These are phyloP conservation scores for Phalanger gymnotis DNA, from an alignment of 2,797 vertebrate species.

Conservation along the genomic window DNA sequence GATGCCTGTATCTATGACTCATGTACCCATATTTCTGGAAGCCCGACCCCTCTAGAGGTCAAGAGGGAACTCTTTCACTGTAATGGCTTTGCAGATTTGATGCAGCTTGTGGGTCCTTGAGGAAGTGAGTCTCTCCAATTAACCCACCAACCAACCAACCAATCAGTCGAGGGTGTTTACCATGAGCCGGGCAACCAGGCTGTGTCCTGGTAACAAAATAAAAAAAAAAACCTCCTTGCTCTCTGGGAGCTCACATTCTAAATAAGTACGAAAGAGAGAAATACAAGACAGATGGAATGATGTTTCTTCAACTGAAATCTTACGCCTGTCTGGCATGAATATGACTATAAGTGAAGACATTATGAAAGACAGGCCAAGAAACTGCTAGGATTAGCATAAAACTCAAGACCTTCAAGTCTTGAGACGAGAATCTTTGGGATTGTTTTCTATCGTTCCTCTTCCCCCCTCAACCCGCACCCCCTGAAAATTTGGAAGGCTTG, in stretches of 20 bases:
- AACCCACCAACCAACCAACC: neutral
- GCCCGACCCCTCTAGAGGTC: neutral
- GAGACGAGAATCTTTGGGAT: neutral
- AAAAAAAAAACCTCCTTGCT: neutral
- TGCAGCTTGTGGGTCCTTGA: neutral
- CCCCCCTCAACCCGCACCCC: neutral
- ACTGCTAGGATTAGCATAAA: neutral
- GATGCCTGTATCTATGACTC: neutral
- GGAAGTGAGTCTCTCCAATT: neutral
- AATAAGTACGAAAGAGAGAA: neutral
- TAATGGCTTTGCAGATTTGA: neutral
- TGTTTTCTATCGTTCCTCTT: rapidly evolving
- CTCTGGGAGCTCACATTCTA: neutral
- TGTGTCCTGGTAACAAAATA: neutral
- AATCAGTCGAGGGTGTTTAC: neutral
- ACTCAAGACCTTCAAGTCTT: neutral
- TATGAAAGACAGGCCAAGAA: neutral
- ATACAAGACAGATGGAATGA: neutral
- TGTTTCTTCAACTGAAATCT: neutral
- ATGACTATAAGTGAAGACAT: neutral
- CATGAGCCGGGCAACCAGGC: neutral
- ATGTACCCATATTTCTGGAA: neutral
- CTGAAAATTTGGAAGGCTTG: neutral
- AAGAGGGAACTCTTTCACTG: neutral
- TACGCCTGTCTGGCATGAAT: neutral